Base-by-base conservation (phyloP, 2,797 vertebrate species). In the Sebastes vulpes region DNA sequence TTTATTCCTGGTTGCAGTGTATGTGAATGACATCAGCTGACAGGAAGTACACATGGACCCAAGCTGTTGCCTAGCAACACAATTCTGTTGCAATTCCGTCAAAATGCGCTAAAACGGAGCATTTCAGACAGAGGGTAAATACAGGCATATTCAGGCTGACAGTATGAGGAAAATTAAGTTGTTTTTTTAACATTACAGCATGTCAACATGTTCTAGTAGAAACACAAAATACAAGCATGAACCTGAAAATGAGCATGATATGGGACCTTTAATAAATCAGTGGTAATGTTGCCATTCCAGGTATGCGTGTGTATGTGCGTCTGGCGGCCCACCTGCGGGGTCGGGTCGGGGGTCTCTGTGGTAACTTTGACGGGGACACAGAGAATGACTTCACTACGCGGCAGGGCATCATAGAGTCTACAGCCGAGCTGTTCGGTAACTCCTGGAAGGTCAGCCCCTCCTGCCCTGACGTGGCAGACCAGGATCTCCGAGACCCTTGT, bases 361-460 rank as follows among this genome's bases (percentile, higher is more conserved):
- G 98, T 2, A 97, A 99, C 93, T 99, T 98, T 12, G 98, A 99
- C 0, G 97, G 97, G 0, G 96, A 99, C 23, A 87, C 97, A 0
- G 96, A 97, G 77, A 98, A 99, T 0, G 98, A 99, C 85, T 97
- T 98, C 56, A 92, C 87, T 46, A 98, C 96, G 2, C 95, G 92
- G 6, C 98, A 98, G 76, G 97, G 97, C 5, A 97, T 96, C 3
- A 84, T 97, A 18, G 98, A 99, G 73, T 96, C 98, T 3, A 98
- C 96, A 0, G 78, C 98, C 0, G 95, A 97, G 74, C 94, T 98
- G 76, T 98, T 98, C 1, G 98, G 97, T 48, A 98, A 98, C 93
- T 98, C 98, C 54, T 99, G 98, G 98, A 97, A 97, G 54, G 93
- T 98, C 93, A 97, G 95, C 76, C 96, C 96, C 0, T 95, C 98